These are phyloP conservation scores for Daphoenositta chrysoptera DNA, from an alignment of 2,113 vertebrate genomes.

Conservation along the genomic window DNA sequence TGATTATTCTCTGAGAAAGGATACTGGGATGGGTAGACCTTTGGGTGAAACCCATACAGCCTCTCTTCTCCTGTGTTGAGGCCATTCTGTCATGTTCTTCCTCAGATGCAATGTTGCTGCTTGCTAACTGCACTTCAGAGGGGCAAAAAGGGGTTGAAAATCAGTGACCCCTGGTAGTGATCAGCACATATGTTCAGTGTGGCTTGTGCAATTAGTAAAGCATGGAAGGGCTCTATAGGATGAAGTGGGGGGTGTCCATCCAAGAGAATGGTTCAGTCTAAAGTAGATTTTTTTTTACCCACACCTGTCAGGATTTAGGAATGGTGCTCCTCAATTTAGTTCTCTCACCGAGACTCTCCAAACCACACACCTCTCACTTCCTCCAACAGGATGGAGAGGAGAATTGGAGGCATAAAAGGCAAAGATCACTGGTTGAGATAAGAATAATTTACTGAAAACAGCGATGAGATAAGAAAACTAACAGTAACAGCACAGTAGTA, in stretches of 20 bases:
- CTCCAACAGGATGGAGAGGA: not conserved
- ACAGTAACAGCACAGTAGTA: not conserved
- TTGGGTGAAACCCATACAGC: not conserved
- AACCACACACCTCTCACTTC: not conserved
- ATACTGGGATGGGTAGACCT: not conserved
- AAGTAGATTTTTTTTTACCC: not conserved
- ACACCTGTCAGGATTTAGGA: not conserved
- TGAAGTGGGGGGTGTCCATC: not conserved
- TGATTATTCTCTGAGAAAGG: not conserved
- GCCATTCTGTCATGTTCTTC: not conserved
- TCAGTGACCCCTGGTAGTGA: not conserved
- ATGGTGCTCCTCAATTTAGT: not conserved
- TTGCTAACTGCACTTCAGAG: not conserved
- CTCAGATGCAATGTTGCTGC: not conserved
- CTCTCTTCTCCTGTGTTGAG: not conserved
- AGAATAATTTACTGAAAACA: not conserved
- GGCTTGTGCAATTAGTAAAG: not conserved
- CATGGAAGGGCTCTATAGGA: not conserved
- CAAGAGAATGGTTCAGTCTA: not conserved
- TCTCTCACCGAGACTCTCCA: not conserved
- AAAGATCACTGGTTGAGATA: not conserved
- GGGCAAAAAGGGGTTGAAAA: not conserved
- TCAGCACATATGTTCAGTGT: not conserved
- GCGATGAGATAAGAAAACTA: not conserved
- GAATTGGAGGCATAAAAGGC: not conserved